Conservation (phyloP, 2,888 invertebrate species). For the Pseudococcus jackbeardsleyi region DNA sequence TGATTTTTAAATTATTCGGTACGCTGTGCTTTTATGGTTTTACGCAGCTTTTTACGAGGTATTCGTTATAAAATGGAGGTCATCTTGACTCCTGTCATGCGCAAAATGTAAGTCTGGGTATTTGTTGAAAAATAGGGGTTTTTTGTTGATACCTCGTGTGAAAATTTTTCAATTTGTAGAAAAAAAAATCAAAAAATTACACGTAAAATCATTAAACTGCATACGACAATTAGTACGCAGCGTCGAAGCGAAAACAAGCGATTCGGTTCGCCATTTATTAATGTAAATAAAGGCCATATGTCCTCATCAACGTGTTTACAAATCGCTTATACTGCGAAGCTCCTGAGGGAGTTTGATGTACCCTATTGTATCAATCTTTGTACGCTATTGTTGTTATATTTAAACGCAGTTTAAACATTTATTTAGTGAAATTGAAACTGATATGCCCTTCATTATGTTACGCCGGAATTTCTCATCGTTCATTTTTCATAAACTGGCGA, state of each 20-base stretch:
- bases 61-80: background rate
- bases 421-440: constrained; percentile 52
- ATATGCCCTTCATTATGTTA: constrained; percentile 41
- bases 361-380: constrained; percentile 51
- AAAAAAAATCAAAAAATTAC: background rate
- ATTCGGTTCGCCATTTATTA: constrained; percentile 54
- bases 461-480: constrained; percentile 34
- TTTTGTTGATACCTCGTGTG: too few relatives aligned
- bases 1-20: background rate
- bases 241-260: constrained; percentile 36
- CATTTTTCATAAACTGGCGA: background rate
- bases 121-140: background rate
- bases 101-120: too few relatives aligned
- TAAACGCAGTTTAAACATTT: constrained; percentile 55
- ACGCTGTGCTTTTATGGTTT: constrained; percentile 17
- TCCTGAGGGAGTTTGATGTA: constrained; percentile 42
- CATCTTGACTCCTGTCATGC: background rate
- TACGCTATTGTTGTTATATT: constrained; percentile 6
- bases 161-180: too few relatives aligned
- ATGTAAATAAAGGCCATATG: constrained; percentile 58
- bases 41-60: background rate
- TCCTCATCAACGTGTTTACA: constrained; percentile 52
- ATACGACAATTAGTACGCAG: background rate
- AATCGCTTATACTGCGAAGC: background rate
- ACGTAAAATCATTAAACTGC: background rate